Evolutionary conservation across 2,888 invertebrate species (phyloP), one percentile per base, ranked within the genome.

Genomic region (Augochlorella aurata): DNA sequence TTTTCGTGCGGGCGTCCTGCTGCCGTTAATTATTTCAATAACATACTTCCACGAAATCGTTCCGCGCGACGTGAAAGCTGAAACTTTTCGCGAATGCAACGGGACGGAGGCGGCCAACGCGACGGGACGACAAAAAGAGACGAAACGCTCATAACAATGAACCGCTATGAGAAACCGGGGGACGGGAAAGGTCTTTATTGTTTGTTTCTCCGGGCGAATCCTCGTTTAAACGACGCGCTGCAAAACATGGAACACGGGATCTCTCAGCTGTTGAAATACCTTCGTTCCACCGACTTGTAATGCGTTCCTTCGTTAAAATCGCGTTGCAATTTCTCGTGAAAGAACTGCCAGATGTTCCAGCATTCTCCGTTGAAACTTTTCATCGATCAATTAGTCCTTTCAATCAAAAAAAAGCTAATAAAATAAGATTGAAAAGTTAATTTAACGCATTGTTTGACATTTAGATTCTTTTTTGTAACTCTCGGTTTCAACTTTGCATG

Each of bases 201-300:
- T 78, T 80, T 80, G 78, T 73, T 78, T 73, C 63, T 49, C 38
- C 79, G 24, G 79, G 50, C 78, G 49, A 72, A 65, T 80, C 68
- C 67, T 16, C 67, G 78, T 69, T 80, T 72, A 72, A 78, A 80
- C 78, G 79, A 79, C 69, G 74, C 73, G 50, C 52, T 54, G 69
- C 79, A 79, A 78, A 81, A 81, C 80, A 74, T 54, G 69, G 45
- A 58, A 58, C 45, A 50, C 81, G 66, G 38, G 38, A 66, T 79
- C 66, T 79, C 66, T 78, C 78, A 73, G 80, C 73, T 73, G 81
- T 81, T 81, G 74, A 79, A 81, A 81, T 79, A 66, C 70, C 24
- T 74, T 70, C 67, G 61, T 79, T 52, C 58, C 49, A n/a, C 29
- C 18, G 16, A 45, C 52, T 24, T 50, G 47, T 54, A 69, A 73